Conservation (phyloP, 1,140 invertebrate species). For the Agraylea sexmaculata region DNA sequence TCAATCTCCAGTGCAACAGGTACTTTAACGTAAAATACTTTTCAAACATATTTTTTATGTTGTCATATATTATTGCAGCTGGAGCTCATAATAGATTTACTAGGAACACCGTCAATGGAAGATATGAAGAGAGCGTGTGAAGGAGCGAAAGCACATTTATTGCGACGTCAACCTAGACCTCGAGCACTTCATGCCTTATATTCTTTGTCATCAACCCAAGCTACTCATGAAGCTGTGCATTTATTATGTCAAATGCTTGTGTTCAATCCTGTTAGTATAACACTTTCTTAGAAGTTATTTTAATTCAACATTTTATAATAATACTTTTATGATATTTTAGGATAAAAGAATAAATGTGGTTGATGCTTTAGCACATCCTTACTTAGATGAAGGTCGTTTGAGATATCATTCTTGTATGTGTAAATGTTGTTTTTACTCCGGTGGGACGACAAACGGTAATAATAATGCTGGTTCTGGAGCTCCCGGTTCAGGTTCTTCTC, state of each 20-base stretch:
- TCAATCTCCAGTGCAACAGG: conserved; percentile 87
- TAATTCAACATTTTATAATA: conserved; percentile 10
- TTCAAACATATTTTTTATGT: not conserved
- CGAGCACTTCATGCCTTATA: conserved; percentile 84
- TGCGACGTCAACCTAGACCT: conserved; percentile 77
- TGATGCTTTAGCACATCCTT: conserved; percentile 90
- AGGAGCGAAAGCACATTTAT: conserved; percentile 87
- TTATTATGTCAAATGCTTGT: conserved; percentile 95
- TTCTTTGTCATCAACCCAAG: conserved; percentile 74
- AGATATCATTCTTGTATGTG: conserved; percentile 99
- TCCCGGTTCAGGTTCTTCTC: conserved; percentile 18
- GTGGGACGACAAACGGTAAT: conserved; percentile 40
- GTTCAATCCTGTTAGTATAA: conserved; percentile 82
- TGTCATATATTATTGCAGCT: conserved; percentile 46
- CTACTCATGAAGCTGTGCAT: conserved; percentile 95
- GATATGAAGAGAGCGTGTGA: conserved; percentile 96
- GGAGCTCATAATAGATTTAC: conserved; percentile 91
- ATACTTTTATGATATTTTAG: conserved; percentile 35
- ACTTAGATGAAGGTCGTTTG: conserved; percentile 92
- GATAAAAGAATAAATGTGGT: conserved; percentile 89
- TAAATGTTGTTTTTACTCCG: conserved; percentile 83
- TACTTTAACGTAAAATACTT: conserved; percentile 30
- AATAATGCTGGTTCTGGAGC: conserved; percentile 12
- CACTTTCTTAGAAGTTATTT: not conserved
- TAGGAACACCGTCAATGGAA: conserved; percentile 91